Conservation (phyloP, 2,113 vertebrate genomes). For the Raja brachyura region DNA sequence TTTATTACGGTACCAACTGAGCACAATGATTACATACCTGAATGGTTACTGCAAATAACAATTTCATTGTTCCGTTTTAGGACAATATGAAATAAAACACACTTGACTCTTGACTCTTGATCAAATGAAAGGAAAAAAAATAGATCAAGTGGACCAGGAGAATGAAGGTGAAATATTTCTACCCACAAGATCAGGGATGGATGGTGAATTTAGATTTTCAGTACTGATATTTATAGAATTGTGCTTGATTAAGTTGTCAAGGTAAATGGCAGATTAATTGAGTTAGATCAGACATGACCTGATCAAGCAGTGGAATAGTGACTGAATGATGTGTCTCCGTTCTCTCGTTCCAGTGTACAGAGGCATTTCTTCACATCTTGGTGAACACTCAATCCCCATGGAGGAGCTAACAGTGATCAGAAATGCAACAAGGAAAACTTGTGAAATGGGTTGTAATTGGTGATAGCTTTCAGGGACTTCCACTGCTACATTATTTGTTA, state of each 20-base stretch:
- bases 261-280: not conserved
- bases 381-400: not conserved
- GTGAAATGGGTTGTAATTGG: not conserved
- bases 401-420: not conserved
- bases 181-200: not conserved
- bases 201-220: not conserved
- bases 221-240: not conserved
- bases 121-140: not conserved
- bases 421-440: not conserved
- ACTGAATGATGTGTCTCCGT: not conserved
- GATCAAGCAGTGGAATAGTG: not conserved
- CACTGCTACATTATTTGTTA: not conserved
- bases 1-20: too few relatives aligned
- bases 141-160: not conserved
- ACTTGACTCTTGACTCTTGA: too few relatives aligned
- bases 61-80: too few relatives aligned
- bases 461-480: not conserved
- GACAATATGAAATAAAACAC: too few relatives aligned
- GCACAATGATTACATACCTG: too few relatives aligned
- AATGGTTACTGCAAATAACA: too few relatives aligned
- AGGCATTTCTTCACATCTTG: not conserved
- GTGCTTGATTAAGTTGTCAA: not conserved
- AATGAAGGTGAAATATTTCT: not conserved
- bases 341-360: not conserved
- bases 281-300: not conserved